These are phyloP conservation scores for Montipora capitata DNA, from an alignment of 92 coral and sea anemone genomes.

Conservation along the genomic window DNA sequence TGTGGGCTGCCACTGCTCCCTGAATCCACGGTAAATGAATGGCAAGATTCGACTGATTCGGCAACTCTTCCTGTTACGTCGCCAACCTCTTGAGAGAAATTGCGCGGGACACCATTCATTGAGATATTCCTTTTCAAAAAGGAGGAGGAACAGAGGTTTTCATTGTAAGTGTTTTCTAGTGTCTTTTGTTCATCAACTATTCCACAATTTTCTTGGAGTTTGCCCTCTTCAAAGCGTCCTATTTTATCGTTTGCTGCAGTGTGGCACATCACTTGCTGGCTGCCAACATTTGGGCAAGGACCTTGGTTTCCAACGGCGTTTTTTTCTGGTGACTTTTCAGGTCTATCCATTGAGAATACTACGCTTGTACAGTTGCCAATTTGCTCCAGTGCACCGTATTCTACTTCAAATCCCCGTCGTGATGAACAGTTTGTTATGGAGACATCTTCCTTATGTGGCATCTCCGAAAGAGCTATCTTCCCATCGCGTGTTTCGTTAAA, in stretches of 20 bases:
- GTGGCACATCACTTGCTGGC: neutral
- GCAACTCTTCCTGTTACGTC: neutral
- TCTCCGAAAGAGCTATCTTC: slow-evolving; percentile 18
- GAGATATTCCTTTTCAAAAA: slow-evolving; percentile 2
- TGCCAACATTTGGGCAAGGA: neutral
- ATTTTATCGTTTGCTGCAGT: neutral
- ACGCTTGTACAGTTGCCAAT: slow-evolving; percentile 11
- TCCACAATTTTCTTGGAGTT: neutral
- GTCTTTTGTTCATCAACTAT: neutral
- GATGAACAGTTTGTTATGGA: neutral
- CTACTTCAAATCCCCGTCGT: slow-evolving; percentile 24
- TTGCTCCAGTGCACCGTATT: slow-evolving; percentile 11
- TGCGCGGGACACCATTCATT: slow-evolving; percentile 5
- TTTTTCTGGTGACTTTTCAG: neutral
- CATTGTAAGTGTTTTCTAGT: neutral
- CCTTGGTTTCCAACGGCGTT: neutral
- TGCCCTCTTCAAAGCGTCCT: neutral
- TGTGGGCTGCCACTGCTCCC: neutral
- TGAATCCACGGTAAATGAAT: neutral
- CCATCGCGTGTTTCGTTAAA: slow-evolving; percentile 36
- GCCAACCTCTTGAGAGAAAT: neutral
- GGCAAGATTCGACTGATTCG: neutral
- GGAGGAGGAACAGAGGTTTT: neutral
- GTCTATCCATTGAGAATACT: neutral
- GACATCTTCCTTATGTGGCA: neutral